Evolutionary conservation across 2,888 invertebrate genomes (phyloP).

Genomic region (Scotopteryx bipunctaria): DNA sequence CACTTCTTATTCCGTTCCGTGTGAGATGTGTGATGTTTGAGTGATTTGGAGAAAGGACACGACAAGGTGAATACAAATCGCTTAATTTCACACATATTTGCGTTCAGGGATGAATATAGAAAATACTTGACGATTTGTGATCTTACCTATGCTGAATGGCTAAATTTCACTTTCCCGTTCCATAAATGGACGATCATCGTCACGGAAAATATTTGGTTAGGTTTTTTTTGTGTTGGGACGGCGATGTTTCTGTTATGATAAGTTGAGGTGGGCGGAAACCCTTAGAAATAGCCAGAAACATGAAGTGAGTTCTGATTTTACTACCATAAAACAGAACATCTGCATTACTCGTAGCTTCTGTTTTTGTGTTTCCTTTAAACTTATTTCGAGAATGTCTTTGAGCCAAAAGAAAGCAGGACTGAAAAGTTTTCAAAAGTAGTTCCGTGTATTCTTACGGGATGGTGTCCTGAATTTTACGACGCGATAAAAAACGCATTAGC

Average conservation of each 20-base stretch:
- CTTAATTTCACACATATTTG: neutral
- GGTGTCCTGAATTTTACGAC: conserved; percentile 33
- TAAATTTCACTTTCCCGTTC: too few relatives aligned
- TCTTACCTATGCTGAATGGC: too few relatives aligned
- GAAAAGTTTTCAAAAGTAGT: conserved; percentile 7
- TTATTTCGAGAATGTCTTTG: neutral
- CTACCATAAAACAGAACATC: too few relatives aligned
- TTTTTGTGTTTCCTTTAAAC: neutral
- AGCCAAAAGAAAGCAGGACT: neutral
- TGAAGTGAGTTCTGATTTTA: too few relatives aligned
- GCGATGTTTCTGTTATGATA: too few relatives aligned
- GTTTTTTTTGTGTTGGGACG: too few relatives aligned
- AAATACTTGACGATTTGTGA: too few relatives aligned
- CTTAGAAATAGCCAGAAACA: too few relatives aligned
- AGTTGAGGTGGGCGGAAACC: too few relatives aligned
- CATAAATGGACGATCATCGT: too few relatives aligned
- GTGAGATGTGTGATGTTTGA: neutral
- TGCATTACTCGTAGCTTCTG: too few relatives aligned
- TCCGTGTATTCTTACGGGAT: conserved; percentile 26
- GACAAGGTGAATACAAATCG: conserved; percentile 4
- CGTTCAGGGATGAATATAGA: neutral
- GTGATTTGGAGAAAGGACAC: conserved; percentile 1
- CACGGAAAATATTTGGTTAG: too few relatives aligned
- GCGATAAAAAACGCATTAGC: conserved; percentile 34
- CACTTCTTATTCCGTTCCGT: neutral